A percentile compares a stretch with the other conserved stretches of the same genome.
These are phyloP conservation scores for Dromiciops gliroides DNA, from an alignment of 2,113 vertebrate species.

Conservation along the genomic window DNA sequence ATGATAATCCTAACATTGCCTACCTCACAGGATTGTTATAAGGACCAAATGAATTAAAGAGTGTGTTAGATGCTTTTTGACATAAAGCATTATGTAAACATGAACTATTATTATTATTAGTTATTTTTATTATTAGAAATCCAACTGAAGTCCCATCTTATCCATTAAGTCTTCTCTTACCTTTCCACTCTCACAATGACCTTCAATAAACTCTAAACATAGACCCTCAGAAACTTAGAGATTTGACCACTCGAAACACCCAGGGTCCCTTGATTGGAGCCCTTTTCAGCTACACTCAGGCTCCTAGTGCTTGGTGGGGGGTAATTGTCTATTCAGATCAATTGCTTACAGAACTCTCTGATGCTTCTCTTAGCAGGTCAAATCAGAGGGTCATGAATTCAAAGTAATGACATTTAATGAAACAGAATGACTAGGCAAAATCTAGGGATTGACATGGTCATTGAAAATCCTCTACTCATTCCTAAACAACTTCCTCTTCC, in stretches of 20 bases:
- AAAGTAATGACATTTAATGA: not conserved
- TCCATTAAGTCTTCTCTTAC: not conserved
- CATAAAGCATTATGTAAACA: not conserved
- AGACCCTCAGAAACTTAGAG: not conserved
- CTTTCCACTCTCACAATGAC: not conserved
- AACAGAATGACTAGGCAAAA: not conserved
- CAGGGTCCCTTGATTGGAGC: not conserved
- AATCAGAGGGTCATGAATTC: not conserved
- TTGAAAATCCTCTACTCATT: not conserved
- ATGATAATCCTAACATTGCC: not conserved
- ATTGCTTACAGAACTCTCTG: too few relatives aligned
- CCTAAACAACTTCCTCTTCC: not conserved
- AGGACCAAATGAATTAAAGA: not conserved
- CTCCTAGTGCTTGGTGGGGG: too few relatives aligned
- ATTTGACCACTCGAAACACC: not conserved
- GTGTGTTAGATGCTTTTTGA: not conserved
- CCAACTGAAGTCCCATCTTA: not conserved
- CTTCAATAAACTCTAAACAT: not conserved
- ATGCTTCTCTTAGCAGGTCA: too few relatives aligned
- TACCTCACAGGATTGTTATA: not conserved
- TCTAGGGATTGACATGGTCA: not conserved
- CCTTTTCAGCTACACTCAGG: not conserved
- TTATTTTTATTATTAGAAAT: not conserved
- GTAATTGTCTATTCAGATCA: too few relatives aligned
- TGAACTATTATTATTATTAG: not conserved